Base-by-base conservation (phyloP, 2,888 invertebrate species). In the Drosophila kuntzei region DNA sequence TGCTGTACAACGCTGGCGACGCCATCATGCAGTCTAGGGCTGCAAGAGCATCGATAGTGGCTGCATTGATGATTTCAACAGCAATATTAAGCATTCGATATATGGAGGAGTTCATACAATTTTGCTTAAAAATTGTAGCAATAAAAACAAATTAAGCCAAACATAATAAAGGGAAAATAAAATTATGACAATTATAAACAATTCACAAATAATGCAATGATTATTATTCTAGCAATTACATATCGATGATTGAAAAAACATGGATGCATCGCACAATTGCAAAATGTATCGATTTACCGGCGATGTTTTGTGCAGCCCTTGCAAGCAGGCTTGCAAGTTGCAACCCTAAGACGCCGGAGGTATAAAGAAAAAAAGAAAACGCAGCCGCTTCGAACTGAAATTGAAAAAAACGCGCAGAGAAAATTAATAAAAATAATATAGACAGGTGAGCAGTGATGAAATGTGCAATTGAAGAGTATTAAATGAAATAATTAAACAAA, bases 291-390 rank as follows among this genome's bases (percentile, higher is more conserved):
- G 27, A 27, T 9, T 27, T 27, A 2, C 27, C 27, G 27, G 2
- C 27, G 27, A 27, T 27, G 8, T 27, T 8, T 27, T 27, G 9
- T 27, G 27, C 27, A 27, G 27, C 27, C 27, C 51, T 25, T 34
- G 36, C 65, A 61, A 44, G 47, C 70, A 70, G 70, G 57, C 70
- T 62, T 65, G 55, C 55, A 55, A 66, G 71, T 44, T 74, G 77
- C 82, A 80, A 76, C 82, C 76, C 78, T 80, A 64, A 81, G 81
- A 83, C 81, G 81, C 83, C 81, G 81, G 67, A 78, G 69, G 78
- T 71, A 71, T 79, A 79, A 81, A 81, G 72, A 78, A 78, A 76
- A 80, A 73, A 27, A 14, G 14, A 14, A 65, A 79, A 62, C 27
- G 43, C 53, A 67, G 71, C 80, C 75, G 80, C 64, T 72, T 53